Percentiles rank a stretch among this genome's conserved stretches.
Conservation (phyloP, 2,113 vertebrate genomes). For the Rhabdomys dilectus region DNA sequence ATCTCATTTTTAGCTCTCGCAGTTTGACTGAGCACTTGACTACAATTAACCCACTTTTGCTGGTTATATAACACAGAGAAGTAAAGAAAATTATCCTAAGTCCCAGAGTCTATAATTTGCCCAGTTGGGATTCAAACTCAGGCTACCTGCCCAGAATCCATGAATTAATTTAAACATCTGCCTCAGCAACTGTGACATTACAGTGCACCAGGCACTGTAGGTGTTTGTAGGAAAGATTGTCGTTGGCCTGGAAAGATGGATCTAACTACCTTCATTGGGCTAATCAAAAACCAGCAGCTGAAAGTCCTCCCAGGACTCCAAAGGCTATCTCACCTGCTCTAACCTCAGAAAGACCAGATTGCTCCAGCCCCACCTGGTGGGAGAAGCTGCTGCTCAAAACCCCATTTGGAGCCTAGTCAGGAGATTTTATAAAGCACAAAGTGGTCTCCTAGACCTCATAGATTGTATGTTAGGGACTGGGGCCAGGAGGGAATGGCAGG, state of each 20-base stretch:
- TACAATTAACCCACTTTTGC: conserved; percentile 33
- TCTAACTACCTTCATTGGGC: neutral
- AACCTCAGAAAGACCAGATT: neutral
- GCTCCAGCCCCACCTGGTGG: neutral
- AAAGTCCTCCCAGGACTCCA: neutral
- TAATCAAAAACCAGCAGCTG: neutral
- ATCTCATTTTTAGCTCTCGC: neutral
- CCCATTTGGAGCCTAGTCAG: neutral
- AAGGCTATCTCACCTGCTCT: neutral
- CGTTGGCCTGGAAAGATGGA: neutral
- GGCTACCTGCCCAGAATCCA: neutral
- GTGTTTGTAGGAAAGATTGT: neutral
- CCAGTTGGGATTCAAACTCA: conserved; percentile 15
- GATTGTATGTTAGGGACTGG: neutral
- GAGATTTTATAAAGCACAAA: neutral
- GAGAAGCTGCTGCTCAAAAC: neutral
- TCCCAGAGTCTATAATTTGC: conserved; percentile 46
- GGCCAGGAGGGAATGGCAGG: too few species aligned
- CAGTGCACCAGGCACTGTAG: neutral
- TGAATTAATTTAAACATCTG: conserved; percentile 22
- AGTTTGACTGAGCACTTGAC: neutral
- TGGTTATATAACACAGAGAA: conserved; percentile 37
- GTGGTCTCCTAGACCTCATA: neutral
- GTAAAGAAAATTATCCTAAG: conserved; percentile 39
- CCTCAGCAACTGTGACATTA: neutral